Base-by-base conservation (phyloP, 2,888 invertebrate species). In the Dicroscelio sp. region DNA sequence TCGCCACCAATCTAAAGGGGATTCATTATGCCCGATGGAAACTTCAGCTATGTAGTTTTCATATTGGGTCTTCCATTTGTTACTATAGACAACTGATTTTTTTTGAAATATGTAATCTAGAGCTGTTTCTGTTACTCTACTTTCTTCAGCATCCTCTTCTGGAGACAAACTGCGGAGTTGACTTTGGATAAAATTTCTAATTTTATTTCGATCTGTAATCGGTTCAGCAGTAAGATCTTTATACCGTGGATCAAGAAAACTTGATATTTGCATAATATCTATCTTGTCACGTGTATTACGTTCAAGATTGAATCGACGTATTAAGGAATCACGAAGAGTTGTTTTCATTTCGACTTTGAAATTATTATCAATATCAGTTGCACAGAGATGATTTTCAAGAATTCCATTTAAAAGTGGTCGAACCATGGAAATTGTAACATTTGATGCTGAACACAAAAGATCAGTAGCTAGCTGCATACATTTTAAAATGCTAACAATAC, bases 101-200 rank as follows among this genome's bases (percentile, higher is more conserved):
- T 43, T 80, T 69, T 67, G 6, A 69, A 80, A 80, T 67, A 80
- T 80, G 20, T 31, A 80, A 35, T 80, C 80, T 5, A 80, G 27
- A 27, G 67, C 80, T 35, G 80, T 80, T 67, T 65, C 63, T n/a
- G n/a, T n/a, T n/a, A n/a, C n/a, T n/a, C n/a, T n/a, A 20, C 48
- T 48, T 48, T 20, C 48, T 58, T 58, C 58, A 20, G 58, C 60
- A 10, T 25, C 27, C 27, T 20, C 30, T 8, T 67, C 33, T 35
- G 17, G 17, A 3, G 60, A 12, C 2, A 60, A 23, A 23, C 23
- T 58, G 17, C 63, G 38, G 25, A 78, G 43, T 30, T 78, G 27
- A 63, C 43, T 35, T 31, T 78, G 63, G 30, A 63, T 63, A 60
- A 38, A 63, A 20, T 63, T 23, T 30, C 31, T 35, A n/a, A 79